Evolutionary conservation across 2,888 invertebrate species (phyloP).

Genomic region (Agonum fuliginosum): DNA sequence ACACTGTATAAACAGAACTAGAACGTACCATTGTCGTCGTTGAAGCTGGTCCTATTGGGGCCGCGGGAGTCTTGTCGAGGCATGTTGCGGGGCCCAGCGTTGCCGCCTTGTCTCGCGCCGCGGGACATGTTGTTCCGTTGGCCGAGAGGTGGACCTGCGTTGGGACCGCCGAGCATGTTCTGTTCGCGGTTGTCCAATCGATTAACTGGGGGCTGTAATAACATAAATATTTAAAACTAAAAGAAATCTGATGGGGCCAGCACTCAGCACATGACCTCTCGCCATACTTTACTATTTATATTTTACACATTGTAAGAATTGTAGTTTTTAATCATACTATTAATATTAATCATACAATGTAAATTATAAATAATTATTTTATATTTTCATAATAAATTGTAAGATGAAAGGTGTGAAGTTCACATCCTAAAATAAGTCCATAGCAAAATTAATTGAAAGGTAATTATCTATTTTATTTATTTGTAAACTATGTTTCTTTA

Average conservation of each 20-base stretch:
- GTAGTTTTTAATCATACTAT: neutral
- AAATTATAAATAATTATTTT: too few relatives aligned
- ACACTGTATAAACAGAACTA: slow-evolving; percentile 60
- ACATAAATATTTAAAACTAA: neutral
- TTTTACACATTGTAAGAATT: neutral
- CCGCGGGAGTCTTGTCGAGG: slow-evolving; percentile 68
- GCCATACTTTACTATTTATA: neutral
- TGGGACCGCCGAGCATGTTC: slow-evolving; percentile 63
- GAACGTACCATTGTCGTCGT: slow-evolving; percentile 66
- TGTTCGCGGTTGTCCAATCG: slow-evolving; percentile 70
- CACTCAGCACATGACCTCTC: too few relatives aligned
- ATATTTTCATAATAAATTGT: too few relatives aligned
- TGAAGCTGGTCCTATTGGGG: slow-evolving; percentile 67
- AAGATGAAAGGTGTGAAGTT: too few relatives aligned
- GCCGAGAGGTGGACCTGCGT: slow-evolving; percentile 62
- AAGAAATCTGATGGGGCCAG: too few relatives aligned
- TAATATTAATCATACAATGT: neutral
- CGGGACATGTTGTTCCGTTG: slow-evolving; percentile 64
- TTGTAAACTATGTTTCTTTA: too few relatives aligned
- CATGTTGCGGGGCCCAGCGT: slow-evolving; percentile 61
- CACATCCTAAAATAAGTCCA: too few relatives aligned
- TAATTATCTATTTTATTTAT: too few relatives aligned
- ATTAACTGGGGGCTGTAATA: slow-evolving; percentile 70
- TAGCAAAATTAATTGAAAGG: too few relatives aligned
- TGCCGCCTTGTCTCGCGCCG: slow-evolving; percentile 58